Base-by-base conservation (phyloP, 64 coral and sea anemone species). In the Actinia equina region DNA sequence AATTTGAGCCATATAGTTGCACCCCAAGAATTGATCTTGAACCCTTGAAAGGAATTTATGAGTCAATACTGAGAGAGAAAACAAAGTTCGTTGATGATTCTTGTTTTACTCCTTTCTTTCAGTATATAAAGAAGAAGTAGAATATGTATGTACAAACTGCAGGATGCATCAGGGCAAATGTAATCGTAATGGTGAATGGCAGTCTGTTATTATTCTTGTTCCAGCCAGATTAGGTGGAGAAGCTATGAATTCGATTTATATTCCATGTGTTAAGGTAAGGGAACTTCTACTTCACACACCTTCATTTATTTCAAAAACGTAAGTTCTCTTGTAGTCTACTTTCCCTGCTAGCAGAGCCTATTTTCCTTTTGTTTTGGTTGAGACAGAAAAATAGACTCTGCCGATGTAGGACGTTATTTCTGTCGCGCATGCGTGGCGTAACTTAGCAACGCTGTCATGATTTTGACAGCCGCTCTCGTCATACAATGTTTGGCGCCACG, bases 61-160 rank as follows among this genome's bases (percentile, higher is more conserved):
- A 37, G 30, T 37, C 30, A 37, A 37, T 37, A 37, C 30, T 37
- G 30, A 37, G 30, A 37, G 30, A 37, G 30, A 37, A 37, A 37
- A 37, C 46, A 49, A 49, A 49, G 46, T 49, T 49, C 7, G 46
- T 49, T 49, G 46, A 49, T 57, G 22, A 83, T 52, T 81, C 7
- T 14, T 13, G 37, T 83, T 74, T 83, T 63, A 18, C 27, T 82
- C 19, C 7, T 44, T 87, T 84, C 17, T 90, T 82, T 43, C 69
- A 98, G 96, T 98, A 62, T 98, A 98, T 51, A 95, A 74, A 90
- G 96, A 98, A 83, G 96, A 98, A 26, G 93, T 98, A 16, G 80
- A 89, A 77, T 45, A 55, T 19, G 80, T 98, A 37, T 94, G 96
- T 78, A 94, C 88, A 44, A 84, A 52, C 52, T 98, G 96, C 88